Percentiles rank a stretch among this genome's conserved stretches.
Conservation (phyloP, 2,113 vertebrate species). For the Neomonachus schauinslandi region DNA sequence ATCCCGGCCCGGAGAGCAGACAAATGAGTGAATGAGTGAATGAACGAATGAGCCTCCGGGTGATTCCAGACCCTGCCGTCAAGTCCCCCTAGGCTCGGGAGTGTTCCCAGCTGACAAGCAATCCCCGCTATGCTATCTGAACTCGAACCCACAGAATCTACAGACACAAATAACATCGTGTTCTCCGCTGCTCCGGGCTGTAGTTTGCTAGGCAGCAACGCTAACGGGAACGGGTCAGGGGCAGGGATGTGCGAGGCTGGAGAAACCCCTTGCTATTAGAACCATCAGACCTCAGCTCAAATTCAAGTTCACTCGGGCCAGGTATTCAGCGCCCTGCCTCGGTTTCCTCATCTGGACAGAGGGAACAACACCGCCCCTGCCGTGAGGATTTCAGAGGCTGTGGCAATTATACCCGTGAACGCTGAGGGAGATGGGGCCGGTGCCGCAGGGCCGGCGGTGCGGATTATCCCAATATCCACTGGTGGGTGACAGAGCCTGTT, state of each 20-base stretch:
- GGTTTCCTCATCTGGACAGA: background rate
- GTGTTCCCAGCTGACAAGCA: background rate
- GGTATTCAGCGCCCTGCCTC: background rate
- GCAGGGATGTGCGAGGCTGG: background rate
- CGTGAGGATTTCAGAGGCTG: background rate
- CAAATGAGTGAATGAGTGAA: background rate
- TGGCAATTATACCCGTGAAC: background rate
- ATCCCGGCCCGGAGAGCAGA: background rate
- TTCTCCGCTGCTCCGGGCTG: background rate
- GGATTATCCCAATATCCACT: background rate
- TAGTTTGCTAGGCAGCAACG: background rate
- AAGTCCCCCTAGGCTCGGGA: background rate
- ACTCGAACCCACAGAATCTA: background rate
- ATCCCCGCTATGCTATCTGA: background rate
- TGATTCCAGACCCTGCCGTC: background rate
- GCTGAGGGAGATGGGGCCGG: background rate
- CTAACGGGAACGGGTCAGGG: background rate
- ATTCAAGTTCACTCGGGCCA: background rate
- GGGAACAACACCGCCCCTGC: background rate
- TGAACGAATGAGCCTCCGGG: background rate
- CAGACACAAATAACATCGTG: background rate
- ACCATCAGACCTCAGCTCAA: background rate
- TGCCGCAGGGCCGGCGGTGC: fast-evolving
- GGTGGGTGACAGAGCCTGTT: background rate
- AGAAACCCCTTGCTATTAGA: background rate